These are phyloP conservation scores for Phocides pigmalion DNA, from an alignment of 1,140 invertebrate genomes.

Conservation along the genomic window DNA sequence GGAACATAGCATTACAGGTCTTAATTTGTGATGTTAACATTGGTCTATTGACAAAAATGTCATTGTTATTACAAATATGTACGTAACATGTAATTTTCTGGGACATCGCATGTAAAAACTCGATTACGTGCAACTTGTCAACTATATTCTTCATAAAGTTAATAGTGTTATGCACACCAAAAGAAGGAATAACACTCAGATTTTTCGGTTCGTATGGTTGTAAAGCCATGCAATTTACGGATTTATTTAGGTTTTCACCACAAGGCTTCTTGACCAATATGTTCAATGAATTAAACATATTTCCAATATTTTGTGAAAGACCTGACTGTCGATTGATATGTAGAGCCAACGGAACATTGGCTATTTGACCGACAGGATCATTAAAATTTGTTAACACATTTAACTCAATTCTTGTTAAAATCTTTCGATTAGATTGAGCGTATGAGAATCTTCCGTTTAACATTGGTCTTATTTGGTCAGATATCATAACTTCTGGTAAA, in stretches of 20 bases:
- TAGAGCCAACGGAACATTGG: neutral
- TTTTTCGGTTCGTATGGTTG: slow-evolving; percentile 32
- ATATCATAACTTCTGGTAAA: neutral
- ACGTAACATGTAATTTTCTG: neutral
- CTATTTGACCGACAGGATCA: neutral
- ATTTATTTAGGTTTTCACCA: neutral
- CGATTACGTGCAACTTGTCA: neutral
- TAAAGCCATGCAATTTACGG: slow-evolving; percentile 23
- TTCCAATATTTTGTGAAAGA: neutral
- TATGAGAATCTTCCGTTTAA: slow-evolving; percentile 8
- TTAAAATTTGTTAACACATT: neutral
- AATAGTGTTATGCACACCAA: neutral
- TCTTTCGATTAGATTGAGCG: neutral
- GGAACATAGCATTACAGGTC: neutral
- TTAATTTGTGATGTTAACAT: slow-evolving; percentile 1
- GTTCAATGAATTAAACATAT: neutral
- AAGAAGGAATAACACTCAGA: neutral
- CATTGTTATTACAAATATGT: neutral
- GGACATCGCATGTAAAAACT: neutral
- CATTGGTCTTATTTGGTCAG: neutral
- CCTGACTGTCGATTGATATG: neutral
- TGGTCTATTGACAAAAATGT: neutral
- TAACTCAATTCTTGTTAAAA: neutral
- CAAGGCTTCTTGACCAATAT: too few species aligned
- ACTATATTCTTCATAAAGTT: neutral